Evolutionary conservation across 1,140 invertebrate species (phyloP).

Genomic region (Drosophila pachea): DNA sequence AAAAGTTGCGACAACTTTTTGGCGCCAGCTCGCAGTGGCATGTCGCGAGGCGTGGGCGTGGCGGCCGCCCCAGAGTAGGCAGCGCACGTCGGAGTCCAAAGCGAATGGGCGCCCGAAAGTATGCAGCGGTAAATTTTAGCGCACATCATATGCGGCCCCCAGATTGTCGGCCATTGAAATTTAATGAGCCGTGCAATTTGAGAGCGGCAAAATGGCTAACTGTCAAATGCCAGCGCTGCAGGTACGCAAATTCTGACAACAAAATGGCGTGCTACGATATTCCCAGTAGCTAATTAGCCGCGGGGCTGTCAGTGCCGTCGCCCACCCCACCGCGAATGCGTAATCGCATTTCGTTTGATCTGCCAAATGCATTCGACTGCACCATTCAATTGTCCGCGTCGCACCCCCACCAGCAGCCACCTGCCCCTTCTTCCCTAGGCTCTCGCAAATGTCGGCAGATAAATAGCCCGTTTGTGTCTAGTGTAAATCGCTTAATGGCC

Average conservation of each 20-base stretch:
- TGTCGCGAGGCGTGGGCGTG: slow-evolving; percentile 10
- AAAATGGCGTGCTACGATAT: slow-evolving; percentile 57
- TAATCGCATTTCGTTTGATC: slow-evolving; percentile 52
- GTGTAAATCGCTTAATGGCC: background rate
- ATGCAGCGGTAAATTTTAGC: slow-evolving; percentile 31
- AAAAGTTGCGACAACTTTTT: slow-evolving; percentile 69
- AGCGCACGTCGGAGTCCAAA: slow-evolving; percentile 14
- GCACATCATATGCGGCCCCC: slow-evolving; percentile 14
- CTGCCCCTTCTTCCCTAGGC: background rate
- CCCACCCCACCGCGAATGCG: slow-evolving; percentile 49
- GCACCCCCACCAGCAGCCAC: background rate
- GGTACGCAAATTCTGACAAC: slow-evolving; percentile 46
- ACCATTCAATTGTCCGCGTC: slow-evolving; percentile 34
- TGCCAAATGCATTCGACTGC: slow-evolving; percentile 48
- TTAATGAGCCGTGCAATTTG: slow-evolving; percentile 62
- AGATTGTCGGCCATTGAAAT: slow-evolving; percentile 30
- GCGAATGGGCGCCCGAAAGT: slow-evolving; percentile 33
- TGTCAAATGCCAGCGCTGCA: slow-evolving; percentile 56
- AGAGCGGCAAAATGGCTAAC: slow-evolving; percentile 48
- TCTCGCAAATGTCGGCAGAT: slow-evolving; percentile 17
- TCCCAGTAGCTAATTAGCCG: slow-evolving; percentile 52
- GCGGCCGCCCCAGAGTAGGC: slow-evolving; percentile 51
- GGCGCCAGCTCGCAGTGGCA: slow-evolving; percentile 14
- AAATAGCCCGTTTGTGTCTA: slow-evolving; percentile 7
- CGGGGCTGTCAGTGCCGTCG: slow-evolving; percentile 22